Evolutionary conservation across 2,797 vertebrate genomes (phyloP), one percentile per base, ranked within the genome.

Genomic region (Cryptoprocta ferox): DNA sequence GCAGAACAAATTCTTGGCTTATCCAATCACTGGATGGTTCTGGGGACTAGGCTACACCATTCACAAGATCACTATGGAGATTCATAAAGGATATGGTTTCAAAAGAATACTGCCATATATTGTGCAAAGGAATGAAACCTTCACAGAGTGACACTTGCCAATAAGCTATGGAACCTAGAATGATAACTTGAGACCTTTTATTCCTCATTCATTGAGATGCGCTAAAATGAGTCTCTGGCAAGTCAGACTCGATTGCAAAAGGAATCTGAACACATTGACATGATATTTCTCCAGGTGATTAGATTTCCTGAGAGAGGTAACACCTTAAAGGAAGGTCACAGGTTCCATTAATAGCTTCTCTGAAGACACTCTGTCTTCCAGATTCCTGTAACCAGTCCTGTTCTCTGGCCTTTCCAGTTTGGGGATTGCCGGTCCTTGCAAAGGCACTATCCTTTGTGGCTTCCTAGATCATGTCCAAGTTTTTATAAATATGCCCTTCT

Each of bases 181-280:
- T 32, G 45, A 65, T n/a, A 45, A 89, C 50, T 70, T 76, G n/a
- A 71, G 70, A 89, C 3, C 16, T 83, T 94, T 76, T 21, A 63
- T 65, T 86, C 71, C 37, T 59, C 26, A 8, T 76, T 91, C 32
- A 21, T 5, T 50, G 6, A 6, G 26, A 73, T 35, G 3, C 4
- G 39, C n/a, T 93, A 89, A 91, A 96, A 82, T 94, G 59, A 86
- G 73, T 21, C 48, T 73, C 48, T 50, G 59, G 24, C 53, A 81
- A 94, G 24, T 59, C 59, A 86, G 66, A 45, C 21, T 81, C 48
- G 68, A 65, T 53, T 94, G n/a, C n/a, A 56, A 68, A 48, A 79
- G n/a, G 61, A 39, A 50, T 93, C 16, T 59, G 50, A 81, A 63
- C 53, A 79, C 10, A 35, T 0, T 18, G 42, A 75, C 24, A 50